Evolutionary conservation across 1,140 invertebrate species (phyloP).

Genomic region (Oreohelix idahoensis): DNA sequence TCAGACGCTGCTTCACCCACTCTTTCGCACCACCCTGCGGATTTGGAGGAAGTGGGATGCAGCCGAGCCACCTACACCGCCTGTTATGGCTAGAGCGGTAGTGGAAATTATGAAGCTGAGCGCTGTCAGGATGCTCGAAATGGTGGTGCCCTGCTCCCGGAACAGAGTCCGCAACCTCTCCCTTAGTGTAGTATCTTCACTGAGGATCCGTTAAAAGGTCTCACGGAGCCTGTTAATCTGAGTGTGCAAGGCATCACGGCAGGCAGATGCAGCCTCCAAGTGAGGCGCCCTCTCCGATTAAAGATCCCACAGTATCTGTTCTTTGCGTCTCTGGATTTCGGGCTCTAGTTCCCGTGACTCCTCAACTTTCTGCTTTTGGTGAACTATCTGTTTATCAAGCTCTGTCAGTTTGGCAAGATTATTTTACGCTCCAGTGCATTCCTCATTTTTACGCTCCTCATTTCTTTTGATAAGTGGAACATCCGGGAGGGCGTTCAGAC

Average conservation of each 20-base stretch:
- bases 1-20: neutral
- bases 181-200: neutral
- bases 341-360: too few species aligned
- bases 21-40: neutral
- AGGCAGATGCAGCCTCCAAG: neutral
- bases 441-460: too few species aligned
- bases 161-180: neutral
- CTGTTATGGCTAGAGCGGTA: neutral
- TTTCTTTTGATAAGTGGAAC: too few species aligned
- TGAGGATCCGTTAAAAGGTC: neutral
- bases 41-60: neutral
- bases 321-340: neutral
- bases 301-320: too few species aligned
- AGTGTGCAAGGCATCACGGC: neutral
- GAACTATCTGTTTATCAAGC: neutral
- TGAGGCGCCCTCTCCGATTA: neutral
- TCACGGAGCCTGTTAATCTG: neutral
- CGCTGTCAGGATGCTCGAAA: neutral
- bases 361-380: neutral
- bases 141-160: neutral
- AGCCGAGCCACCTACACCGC: neutral
- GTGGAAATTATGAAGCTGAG: neutral
- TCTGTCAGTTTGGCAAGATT: neutral
- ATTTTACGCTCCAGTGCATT: too few species aligned
- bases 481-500: too few species aligned